These are phyloP conservation scores for Acanthoscelides obtectus DNA, from an alignment of 2,888 invertebrate genomes.

Conservation along the genomic window DNA sequence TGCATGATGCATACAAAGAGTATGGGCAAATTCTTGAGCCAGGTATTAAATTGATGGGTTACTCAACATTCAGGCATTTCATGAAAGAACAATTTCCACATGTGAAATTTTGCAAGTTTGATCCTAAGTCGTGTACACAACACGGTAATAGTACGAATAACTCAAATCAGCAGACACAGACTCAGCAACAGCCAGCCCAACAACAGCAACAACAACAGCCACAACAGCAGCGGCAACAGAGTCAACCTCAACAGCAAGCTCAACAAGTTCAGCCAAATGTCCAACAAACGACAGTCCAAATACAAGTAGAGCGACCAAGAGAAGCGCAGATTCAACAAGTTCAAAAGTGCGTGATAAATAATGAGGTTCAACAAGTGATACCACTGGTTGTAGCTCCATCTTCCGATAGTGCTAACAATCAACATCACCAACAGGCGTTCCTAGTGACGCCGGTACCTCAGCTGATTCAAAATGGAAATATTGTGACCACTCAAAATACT, in stretches of 20 bases:
- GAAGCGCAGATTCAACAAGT: slow-evolving; percentile 46
- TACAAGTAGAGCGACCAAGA: slow-evolving; percentile 48
- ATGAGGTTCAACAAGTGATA: slow-evolving; percentile 57
- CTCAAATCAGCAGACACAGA: slow-evolving; percentile 43
- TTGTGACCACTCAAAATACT: slow-evolving; percentile 41
- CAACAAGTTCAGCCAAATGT: slow-evolving; percentile 39
- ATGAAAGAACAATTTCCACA: slow-evolving; percentile 79
- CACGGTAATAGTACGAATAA: slow-evolving; percentile 41
- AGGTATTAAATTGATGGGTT: slow-evolving; percentile 71
- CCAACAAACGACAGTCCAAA: slow-evolving; percentile 35
- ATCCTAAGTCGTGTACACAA: slow-evolving; percentile 52
- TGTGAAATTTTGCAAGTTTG: slow-evolving; percentile 62
- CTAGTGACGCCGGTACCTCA: slow-evolving; percentile 63
- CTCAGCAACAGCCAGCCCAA: slow-evolving; percentile 42
- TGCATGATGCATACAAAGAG: slow-evolving; percentile 70
- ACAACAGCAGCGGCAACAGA: slow-evolving; percentile 38
- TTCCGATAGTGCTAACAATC: slow-evolving; percentile 34
- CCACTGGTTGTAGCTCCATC: slow-evolving; percentile 57
- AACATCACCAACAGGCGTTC: slow-evolving; percentile 60
- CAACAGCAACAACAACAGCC: slow-evolving; percentile 46
- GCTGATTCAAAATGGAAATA: slow-evolving; percentile 51
- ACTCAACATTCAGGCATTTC: slow-evolving; percentile 74
- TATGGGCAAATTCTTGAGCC: slow-evolving; percentile 67
- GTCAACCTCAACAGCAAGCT: slow-evolving; percentile 43
- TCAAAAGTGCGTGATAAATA: slow-evolving; percentile 56